Evolutionary conservation across 2,797 vertebrate species (phyloP).

Genomic region (Notoglanidium macrostoma): DNA sequence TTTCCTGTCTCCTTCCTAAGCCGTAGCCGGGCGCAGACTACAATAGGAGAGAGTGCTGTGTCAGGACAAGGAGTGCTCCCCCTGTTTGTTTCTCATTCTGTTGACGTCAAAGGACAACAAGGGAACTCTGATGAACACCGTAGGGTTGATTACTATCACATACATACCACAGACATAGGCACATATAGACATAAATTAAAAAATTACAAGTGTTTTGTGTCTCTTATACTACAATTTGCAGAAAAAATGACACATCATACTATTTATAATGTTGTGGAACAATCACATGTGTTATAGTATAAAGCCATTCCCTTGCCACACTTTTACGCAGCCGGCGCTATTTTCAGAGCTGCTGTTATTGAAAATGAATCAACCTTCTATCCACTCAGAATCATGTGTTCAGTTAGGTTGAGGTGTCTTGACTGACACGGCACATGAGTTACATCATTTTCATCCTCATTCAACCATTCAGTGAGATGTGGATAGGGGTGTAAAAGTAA

Average conservation of each 20-base stretch:
- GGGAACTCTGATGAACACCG: conserved; percentile 52
- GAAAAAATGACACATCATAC: not conserved
- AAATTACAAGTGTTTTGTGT: not conserved
- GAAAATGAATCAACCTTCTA: not conserved
- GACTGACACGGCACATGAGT: not conserved
- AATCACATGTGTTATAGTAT: not conserved
- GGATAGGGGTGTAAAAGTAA: not conserved
- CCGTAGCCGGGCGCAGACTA: conserved; percentile 64
- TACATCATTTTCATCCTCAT: not conserved
- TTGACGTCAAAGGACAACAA: conserved; percentile 64
- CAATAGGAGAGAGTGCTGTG: conserved; percentile 68
- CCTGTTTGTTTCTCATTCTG: conserved; percentile 69
- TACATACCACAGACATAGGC: conserved; percentile 8
- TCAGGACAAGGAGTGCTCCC: conserved; percentile 55
- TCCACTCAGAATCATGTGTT: not conserved
- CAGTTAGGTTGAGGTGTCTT: not conserved
- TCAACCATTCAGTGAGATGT: not conserved
- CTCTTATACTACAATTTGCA: not conserved
- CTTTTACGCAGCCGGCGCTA: not conserved
- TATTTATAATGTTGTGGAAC: not conserved
- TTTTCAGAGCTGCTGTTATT: not conserved
- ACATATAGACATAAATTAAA: not conserved
- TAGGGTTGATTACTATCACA: conserved; percentile 30
- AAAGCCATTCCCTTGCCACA: not conserved
- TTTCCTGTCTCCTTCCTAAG: conserved; percentile 97